These are phyloP conservation scores for Ambastaia sidthimunki DNA, from an alignment of 2,797 vertebrate genomes.

Conservation along the genomic window DNA sequence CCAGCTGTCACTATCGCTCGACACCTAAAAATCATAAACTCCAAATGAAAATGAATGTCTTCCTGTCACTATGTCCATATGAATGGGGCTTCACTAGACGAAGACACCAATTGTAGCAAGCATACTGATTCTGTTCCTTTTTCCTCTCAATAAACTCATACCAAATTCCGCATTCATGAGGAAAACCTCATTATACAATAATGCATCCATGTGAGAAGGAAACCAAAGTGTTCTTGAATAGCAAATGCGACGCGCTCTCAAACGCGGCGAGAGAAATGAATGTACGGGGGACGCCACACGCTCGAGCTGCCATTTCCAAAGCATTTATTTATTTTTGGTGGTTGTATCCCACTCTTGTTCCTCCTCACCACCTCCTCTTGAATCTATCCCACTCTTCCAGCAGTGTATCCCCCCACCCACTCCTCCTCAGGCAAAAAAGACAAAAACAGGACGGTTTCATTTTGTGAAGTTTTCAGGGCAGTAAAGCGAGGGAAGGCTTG, in stretches of 20 bases:
- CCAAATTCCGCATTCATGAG: constrained; percentile 42
- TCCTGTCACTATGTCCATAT: neutral
- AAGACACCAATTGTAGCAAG: neutral
- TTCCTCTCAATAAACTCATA: constrained; percentile 22
- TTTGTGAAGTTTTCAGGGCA: neutral
- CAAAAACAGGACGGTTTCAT: neutral
- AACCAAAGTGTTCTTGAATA: constrained; percentile 43
- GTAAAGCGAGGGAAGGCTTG: neutral
- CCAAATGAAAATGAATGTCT: neutral
- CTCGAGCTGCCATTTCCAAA: constrained; percentile 30
- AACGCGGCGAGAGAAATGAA: constrained; percentile 2
- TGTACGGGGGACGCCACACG: constrained; percentile 11
- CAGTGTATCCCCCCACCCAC: neutral
- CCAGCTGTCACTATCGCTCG: neutral
- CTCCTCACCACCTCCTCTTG: neutral
- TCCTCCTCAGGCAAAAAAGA: neutral
- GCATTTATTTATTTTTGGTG: constrained; percentile 27
- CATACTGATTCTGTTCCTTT: neutral
- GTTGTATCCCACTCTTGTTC: constrained; percentile 18
- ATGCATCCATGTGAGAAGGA: constrained; percentile 30
- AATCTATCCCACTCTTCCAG: constrained; percentile 15
- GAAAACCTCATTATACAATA: constrained; percentile 49
- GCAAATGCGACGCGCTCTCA: constrained; percentile 53
- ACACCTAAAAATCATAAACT: neutral
- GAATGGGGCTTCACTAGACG: neutral